Conservation (phyloP, 2,888 invertebrate species). For the Pomacea canaliculata region DNA sequence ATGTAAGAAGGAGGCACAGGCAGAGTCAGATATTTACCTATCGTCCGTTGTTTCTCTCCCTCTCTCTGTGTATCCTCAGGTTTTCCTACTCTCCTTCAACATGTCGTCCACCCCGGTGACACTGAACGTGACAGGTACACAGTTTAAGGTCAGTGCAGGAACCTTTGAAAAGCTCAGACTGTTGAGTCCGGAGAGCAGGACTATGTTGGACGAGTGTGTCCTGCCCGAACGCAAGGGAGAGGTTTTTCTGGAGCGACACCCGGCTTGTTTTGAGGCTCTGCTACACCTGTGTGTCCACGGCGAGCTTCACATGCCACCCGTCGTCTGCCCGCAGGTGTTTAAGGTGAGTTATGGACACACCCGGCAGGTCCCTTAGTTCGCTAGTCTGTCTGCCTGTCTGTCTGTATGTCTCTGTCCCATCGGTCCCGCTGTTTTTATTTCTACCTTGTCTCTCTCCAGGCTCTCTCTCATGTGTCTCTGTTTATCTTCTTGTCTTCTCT, state of each 20-base stretch:
- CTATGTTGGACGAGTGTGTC: not conserved
- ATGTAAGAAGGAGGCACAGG: no score
- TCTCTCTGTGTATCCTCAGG: no score
- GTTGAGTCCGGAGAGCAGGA: not conserved
- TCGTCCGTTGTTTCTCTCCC: no score
- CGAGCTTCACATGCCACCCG: slow-evolving; percentile 10
- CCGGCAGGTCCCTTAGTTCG: no score
- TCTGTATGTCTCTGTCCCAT: no score
- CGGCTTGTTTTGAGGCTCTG: slow-evolving; percentile 19
- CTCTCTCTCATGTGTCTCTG: no score
- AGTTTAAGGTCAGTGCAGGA: slow-evolving; percentile 6
- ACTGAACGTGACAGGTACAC: slow-evolving; percentile 11
- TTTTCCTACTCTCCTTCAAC: not conserved
- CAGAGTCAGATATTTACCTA: no score
- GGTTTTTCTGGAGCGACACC: slow-evolving; percentile 19
- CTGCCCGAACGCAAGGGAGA: not conserved
- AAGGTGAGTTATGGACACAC: not conserved
- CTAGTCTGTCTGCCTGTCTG: no score
- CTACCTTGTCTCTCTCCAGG: no score
- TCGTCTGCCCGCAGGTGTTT: slow-evolving; percentile 14
- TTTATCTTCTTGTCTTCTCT: no score
- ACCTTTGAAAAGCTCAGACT: slow-evolving; percentile 3
- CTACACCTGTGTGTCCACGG: slow-evolving; percentile 6
- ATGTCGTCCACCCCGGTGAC: not conserved
- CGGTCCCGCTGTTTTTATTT: no score